Evolutionary conservation across 1,140 invertebrate genomes (phyloP), one percentile per base, ranked within the genome.

Genomic region (Hestina assimilis): DNA sequence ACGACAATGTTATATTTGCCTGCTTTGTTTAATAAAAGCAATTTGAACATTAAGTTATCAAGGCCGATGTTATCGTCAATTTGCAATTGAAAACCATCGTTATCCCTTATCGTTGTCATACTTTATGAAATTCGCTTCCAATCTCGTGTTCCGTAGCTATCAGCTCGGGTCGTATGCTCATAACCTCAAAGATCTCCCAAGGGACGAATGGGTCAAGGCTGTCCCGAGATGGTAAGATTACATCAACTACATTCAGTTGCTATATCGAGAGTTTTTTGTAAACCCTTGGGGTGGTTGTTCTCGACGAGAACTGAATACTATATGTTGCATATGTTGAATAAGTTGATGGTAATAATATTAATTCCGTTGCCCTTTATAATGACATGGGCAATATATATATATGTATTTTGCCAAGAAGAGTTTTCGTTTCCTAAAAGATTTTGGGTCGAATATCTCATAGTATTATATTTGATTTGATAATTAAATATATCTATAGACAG

Each of bases 241-340:
- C 51, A 45, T 54, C 29, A 45, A 48, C 20, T 48, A 48, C 46
- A 48, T 38, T 48, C 29, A 48, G 46, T 48, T 48, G n/a, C 29
- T 48, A 48, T 48, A 48, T 48, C 20, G 46, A n/a, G 31, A 28
- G 29, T 48, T 35, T 31, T 33, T 48, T 9, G 28, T 23, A 2
- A 38, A 12, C 43, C 28, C 43, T 46, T 8, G 11, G 43, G 43
- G 43, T n/a, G 14, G 24, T 19, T 15, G 31, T 15, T 3, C 11
- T 29, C 9, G 12, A 26, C 15, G 24, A 9, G 19, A 11, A 20
- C 6, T 9, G 15, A 17, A 17, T 17, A 12, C 31, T 24, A 46
- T 46, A 29, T 15, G 24, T 11, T n/a, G n/a, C n/a, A n/a, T n/a
- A n/a, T n/a, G n/a, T n/a, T n/a, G n/a, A n/a, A n/a, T n/a, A n/a